Evolutionary conservation across 2,888 invertebrate genomes (phyloP).

Genomic region (Lasioglossum zephyrum): DNA sequence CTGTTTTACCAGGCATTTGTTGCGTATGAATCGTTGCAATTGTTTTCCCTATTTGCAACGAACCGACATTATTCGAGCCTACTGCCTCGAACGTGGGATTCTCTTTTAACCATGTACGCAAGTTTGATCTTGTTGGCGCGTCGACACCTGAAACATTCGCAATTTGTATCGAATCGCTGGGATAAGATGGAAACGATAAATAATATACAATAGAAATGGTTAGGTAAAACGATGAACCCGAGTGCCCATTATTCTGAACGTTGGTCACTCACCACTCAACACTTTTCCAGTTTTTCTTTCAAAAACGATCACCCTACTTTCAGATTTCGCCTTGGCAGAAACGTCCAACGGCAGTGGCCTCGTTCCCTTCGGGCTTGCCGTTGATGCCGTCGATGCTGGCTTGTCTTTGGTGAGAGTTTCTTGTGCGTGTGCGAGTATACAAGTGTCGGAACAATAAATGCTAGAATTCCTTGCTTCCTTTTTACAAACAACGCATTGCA

Average conservation of each 20-base stretch:
- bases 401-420: constrained; percentile 84
- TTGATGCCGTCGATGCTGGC: constrained; percentile 57
- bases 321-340: constrained; percentile 72
- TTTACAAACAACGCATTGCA: constrained; percentile 91
- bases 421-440: constrained; percentile 93
- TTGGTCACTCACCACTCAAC: constrained; percentile 82
- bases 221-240: not conserved
- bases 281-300: constrained; percentile 91
- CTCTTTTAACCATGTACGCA: constrained; percentile 93
- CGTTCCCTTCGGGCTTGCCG: constrained; percentile 64
- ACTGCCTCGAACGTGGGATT: constrained; percentile 96
- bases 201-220: not conserved
- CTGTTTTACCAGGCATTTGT: constrained; percentile 62
- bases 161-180: not conserved
- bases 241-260: not conserved
- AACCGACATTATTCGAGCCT: constrained; percentile 84
- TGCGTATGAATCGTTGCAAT: constrained; percentile 76
- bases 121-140: constrained; percentile 92
- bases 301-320: constrained; percentile 89
- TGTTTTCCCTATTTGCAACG: constrained; percentile 78
- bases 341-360: constrained; percentile 73
- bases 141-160: constrained; percentile 89
- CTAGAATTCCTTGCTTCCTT: constrained; percentile 91
- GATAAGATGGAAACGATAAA: not conserved
- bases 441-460: constrained; percentile 95